These are phyloP conservation scores for Salvator merianae DNA, from an alignment of 2,113 vertebrate genomes.

Conservation along the genomic window DNA sequence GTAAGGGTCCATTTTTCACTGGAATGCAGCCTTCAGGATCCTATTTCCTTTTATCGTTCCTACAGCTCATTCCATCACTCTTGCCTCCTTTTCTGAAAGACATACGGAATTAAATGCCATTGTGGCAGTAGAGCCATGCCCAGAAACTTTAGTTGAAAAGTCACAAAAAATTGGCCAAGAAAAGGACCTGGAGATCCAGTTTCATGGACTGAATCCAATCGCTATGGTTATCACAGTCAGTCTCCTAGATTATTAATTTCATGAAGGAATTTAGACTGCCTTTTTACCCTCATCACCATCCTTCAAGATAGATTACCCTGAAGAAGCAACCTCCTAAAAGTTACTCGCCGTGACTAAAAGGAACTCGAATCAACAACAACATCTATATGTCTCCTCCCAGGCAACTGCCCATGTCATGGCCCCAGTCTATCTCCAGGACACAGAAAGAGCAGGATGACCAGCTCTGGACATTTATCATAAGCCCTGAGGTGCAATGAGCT, in stretches of 20 bases:
- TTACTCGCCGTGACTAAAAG: background rate
- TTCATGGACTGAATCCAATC: background rate
- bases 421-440: too few relatives aligned
- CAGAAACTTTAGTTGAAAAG: background rate
- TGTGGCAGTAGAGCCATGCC: background rate
- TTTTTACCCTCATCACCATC: background rate
- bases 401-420: too few relatives aligned
- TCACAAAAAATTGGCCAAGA: background rate
- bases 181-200: background rate
- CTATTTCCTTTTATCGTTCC: constrained; percentile 61
- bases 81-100: constrained; percentile 12
- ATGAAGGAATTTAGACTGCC: background rate
- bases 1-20: constrained; percentile 43
- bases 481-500: too few relatives aligned
- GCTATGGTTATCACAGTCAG: too few relatives aligned
- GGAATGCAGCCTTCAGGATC: constrained; percentile 56
- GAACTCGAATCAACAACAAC: too few relatives aligned
- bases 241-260: background rate
- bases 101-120: background rate
- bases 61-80: constrained; percentile 35
- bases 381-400: too few relatives aligned
- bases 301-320: background rate
- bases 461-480: too few relatives aligned
- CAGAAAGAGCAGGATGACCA: too few relatives aligned
- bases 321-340: background rate